Conservation (phyloP, 1,140 invertebrate species). For the Drosophila takahashii region DNA sequence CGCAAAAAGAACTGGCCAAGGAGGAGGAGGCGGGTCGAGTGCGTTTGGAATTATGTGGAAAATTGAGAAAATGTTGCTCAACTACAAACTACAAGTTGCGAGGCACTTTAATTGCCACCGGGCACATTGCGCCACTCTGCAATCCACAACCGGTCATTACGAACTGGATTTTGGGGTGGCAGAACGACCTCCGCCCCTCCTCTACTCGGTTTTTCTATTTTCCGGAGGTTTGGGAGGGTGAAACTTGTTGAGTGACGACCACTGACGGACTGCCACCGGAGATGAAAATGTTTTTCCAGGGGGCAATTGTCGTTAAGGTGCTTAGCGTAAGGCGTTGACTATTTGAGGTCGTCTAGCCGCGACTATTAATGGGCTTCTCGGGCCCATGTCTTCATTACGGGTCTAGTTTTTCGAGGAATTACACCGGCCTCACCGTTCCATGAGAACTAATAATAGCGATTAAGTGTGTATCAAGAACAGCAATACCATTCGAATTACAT, state of each 20-base stretch:
- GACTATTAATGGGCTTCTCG: conserved; percentile 60
- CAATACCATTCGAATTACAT: not conserved
- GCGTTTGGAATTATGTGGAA: conserved; percentile 51
- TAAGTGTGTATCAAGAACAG: conserved; percentile 17
- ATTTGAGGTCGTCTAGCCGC: conserved; percentile 38
- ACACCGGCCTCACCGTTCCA: not conserved
- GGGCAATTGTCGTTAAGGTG: conserved; percentile 76
- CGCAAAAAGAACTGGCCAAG: not conserved
- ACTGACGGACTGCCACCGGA: conserved; percentile 39
- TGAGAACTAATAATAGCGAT: conserved; percentile 34
- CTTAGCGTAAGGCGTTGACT: conserved; percentile 65
- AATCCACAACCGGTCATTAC: conserved; percentile 67
- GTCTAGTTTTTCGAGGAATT: conserved; percentile 19
- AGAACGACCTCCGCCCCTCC: not conserved
- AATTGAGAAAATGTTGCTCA: conserved; percentile 52
- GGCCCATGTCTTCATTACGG: conserved; percentile 49
- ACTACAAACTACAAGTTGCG: conserved; percentile 36
- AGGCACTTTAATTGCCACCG: conserved; percentile 70
- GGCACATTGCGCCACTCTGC: conserved; percentile 17
- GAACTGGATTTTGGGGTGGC: conserved; percentile 7
- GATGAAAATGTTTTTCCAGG: conserved; percentile 28
- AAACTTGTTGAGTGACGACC: conserved; percentile 65
- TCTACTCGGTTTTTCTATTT: not conserved
- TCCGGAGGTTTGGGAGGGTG: not conserved
- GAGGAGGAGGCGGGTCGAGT: not conserved